Evolutionary conservation across 2,113 vertebrate genomes (phyloP).

Genomic region (Sylvicapra grimmia): DNA sequence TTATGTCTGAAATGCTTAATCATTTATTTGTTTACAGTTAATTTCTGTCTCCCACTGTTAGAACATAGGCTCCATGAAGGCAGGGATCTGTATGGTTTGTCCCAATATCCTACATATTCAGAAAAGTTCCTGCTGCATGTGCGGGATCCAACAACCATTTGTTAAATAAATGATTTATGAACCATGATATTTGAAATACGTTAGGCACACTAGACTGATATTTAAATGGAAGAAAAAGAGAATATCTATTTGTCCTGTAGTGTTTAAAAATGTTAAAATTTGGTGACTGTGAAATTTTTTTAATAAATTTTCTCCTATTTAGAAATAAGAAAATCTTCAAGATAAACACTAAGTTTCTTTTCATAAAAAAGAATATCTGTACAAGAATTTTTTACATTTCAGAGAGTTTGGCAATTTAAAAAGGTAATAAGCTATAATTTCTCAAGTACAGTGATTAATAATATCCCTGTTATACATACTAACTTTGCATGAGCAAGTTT

Average conservation of each 20-base stretch:
- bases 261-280: not conserved
- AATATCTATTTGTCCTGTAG: not conserved
- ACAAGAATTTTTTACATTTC: not conserved
- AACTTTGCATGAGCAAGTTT: not conserved
- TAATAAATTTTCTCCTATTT: not conserved
- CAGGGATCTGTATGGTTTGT: not conserved
- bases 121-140: not conserved
- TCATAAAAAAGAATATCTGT: not conserved
- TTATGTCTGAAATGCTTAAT: not conserved
- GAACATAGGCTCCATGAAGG: not conserved
- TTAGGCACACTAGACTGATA: not conserved
- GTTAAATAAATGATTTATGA: not conserved
- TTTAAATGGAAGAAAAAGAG: not conserved
- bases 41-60: not conserved
- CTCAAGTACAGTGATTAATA: not conserved
- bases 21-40: not conserved
- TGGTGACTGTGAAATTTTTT: not conserved
- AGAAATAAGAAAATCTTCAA: not conserved
- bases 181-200: not conserved
- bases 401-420: not conserved
- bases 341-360: not conserved
- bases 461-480: not conserved
- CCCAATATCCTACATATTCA: not conserved
- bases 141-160: not conserved
- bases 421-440: not conserved